Conservation (phyloP, 1,140 invertebrate species). For the Drosophila sturtevanti region DNA sequence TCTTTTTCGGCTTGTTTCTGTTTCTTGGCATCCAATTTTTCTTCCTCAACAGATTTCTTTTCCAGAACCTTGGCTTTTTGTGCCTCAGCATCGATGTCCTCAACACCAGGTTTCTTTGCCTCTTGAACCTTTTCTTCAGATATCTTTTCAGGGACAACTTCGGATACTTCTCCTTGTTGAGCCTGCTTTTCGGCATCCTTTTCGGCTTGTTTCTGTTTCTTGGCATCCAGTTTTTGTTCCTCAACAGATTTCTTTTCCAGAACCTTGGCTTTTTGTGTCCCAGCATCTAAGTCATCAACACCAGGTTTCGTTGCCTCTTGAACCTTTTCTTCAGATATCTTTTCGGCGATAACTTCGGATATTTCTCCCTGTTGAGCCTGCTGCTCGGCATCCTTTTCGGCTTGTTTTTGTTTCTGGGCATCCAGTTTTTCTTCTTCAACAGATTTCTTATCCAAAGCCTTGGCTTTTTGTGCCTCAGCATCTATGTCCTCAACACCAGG, state of each 20-base stretch:
- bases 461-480: slow-evolving; percentile 14
- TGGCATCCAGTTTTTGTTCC: slow-evolving; percentile 16
- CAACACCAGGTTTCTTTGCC: not conserved
- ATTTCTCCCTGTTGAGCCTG: slow-evolving; percentile 9
- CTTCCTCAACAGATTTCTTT: slow-evolving; percentile 13
- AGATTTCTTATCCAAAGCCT: slow-evolving; percentile 20
- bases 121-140: slow-evolving; percentile 18
- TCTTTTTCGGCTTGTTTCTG: slow-evolving; percentile 21
- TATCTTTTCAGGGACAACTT: slow-evolving; percentile 16
- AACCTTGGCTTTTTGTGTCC: slow-evolving; percentile 23
- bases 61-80: slow-evolving; percentile 16
- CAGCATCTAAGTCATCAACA: slow-evolving; percentile 27
- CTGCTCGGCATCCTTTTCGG: slow-evolving; percentile 6
- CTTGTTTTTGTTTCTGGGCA: slow-evolving; percentile 21
- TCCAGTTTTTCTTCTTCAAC: slow-evolving; percentile 24
- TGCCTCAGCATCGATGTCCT: slow-evolving; percentile 11
- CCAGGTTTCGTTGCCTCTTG: slow-evolving; percentile 28
- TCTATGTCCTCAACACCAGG: slow-evolving; percentile 8
- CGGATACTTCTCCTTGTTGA: slow-evolving; percentile 12
- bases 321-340: slow-evolving; percentile 23
- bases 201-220: slow-evolving; percentile 27
- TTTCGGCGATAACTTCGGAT: slow-evolving; percentile 22
- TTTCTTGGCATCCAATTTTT: not conserved
- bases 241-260: slow-evolving; percentile 38
- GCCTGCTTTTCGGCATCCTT: slow-evolving; percentile 9